Base-by-base conservation (phyloP, 2,113 vertebrate species). In the Osmerus eperlanus region DNA sequence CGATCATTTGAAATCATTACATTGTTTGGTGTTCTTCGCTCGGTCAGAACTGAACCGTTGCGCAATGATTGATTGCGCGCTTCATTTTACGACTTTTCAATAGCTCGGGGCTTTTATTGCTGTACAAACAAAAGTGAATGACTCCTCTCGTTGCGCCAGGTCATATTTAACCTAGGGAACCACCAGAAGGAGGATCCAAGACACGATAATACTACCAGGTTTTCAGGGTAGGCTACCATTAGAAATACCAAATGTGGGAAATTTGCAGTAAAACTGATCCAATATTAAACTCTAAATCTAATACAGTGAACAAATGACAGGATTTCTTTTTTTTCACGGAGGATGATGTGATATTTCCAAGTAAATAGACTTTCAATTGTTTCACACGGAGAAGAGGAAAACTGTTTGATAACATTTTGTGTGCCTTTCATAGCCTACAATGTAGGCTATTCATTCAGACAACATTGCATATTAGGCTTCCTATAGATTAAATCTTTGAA, bases 51-150 rank as follows among this genome's bases (percentile, higher is more conserved):
- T 90, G 90, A 89, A 88, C 87, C 88, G 87, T 85, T 86, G 88
- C 75, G 55, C 83, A 84, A 90, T 95, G 95, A 97, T 96, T 95
- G 94, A 96, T 95, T 88, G 93, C 80, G 89, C 91, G 92, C 92
- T 94, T 93, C 91, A 76, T 94, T 96, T 97, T 96, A 95, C 92
- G 94, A 93, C 94, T 96, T 95, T 94, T 94, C 93, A 91, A 93
- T 92, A 92, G 93, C 94, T 93, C 90, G 89, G 88, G 83, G 93
- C 91, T 94, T 95, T 97, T 95, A 95, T 93, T 91, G 94, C 94
- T 94, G 94, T 87, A 92, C 94, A 95, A 95, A 96, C 95, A 95
- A 89, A 74, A 92, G 92, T 93, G 94, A 94, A 94, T 93, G 93
- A 94, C 91, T 95, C 91, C 89, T 93, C 92, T 84, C 69, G 83